Conservation (phyloP, 2,113 vertebrate genomes). For the Chamaea fasciata region DNA sequence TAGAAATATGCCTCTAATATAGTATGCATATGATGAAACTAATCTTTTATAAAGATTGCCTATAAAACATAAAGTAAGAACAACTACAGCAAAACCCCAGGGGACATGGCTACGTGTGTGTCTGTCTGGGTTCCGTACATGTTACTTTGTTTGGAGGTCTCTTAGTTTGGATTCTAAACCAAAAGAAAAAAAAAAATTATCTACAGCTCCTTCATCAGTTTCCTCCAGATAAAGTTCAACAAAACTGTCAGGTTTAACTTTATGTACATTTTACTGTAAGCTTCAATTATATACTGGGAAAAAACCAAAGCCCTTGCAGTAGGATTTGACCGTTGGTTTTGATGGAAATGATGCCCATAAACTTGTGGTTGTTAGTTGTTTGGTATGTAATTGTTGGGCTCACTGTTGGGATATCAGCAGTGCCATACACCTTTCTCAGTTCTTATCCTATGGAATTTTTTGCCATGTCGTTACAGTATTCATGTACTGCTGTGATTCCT, state of each 20-base stretch:
- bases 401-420: neutral
- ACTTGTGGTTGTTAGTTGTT: neutral
- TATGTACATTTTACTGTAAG: neutral
- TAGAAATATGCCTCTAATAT: conserved; percentile 17
- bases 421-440: neutral
- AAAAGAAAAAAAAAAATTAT: neutral
- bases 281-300: neutral
- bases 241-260: neutral
- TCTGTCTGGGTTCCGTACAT: neutral
- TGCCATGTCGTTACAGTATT: neutral
- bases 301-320: neutral
- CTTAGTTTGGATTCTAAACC: neutral
- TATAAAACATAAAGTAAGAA: neutral
- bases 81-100: neutral
- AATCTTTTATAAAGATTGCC: conserved; percentile 50
- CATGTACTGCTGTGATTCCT: neutral
- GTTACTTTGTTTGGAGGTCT: neutral
- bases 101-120: neutral
- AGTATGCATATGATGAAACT: neutral
- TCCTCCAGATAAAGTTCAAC: neutral
- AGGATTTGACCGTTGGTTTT: neutral
- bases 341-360: neutral
- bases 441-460: neutral
- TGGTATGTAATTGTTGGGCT: neutral
- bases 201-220: neutral